A percentile compares a stretch with the other conserved stretches of the same genome.
These are phyloP conservation scores for Morone saxatilis DNA, from an alignment of 2,113 vertebrate species.

Conservation along the genomic window DNA sequence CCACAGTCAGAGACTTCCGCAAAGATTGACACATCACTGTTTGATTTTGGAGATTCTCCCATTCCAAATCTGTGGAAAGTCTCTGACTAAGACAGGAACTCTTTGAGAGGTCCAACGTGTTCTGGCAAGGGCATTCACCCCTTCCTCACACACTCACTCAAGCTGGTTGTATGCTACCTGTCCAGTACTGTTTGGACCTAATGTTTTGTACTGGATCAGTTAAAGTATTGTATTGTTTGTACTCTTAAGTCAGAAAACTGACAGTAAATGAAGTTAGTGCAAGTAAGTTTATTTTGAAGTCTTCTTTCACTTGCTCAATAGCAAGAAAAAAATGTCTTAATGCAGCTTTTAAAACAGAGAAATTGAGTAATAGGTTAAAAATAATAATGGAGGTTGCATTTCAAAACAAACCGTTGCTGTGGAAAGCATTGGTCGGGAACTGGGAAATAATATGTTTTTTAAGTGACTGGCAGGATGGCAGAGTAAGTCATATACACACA, in stretches of 20 bases:
- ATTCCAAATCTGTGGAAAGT: too few relatives aligned
- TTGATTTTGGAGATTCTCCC: too few relatives aligned
- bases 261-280: background rate
- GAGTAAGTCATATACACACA: background rate
- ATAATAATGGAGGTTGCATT: slow-evolving; percentile 10
- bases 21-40: too few relatives aligned
- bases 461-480: background rate
- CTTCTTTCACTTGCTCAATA: background rate
- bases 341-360: slow-evolving; percentile 6
- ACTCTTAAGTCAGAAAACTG: background rate
- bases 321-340: background rate
- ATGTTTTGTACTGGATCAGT: background rate
- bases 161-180: background rate
- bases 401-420: background rate
- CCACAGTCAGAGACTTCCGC: too few relatives aligned
- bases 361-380: background rate
- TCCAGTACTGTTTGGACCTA: background rate
- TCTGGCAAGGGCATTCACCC: background rate
- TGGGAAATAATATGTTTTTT: background rate
- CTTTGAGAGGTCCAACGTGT: too few relatives aligned
- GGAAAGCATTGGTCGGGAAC: background rate
- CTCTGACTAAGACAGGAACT: too few relatives aligned
- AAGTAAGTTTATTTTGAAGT: background rate
- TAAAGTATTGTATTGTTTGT: background rate
- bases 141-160: background rate